Conservation (phyloP, 2,797 vertebrate genomes). For the Netta rufina region DNA sequence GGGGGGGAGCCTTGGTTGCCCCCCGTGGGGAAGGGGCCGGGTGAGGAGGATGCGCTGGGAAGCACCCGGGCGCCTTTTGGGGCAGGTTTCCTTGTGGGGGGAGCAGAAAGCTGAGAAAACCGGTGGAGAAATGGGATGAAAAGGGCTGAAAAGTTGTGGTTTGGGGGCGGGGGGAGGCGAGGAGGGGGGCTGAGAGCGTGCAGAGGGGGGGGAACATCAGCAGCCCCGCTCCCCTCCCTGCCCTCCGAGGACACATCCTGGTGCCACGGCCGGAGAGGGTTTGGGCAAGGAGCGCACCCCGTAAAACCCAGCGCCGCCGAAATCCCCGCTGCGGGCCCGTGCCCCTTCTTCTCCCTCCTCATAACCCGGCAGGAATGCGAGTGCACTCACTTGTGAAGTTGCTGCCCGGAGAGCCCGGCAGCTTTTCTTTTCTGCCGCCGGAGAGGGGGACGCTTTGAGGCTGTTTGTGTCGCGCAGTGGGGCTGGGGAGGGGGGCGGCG, state of each 20-base stretch:
- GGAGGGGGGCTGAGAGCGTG: no score
- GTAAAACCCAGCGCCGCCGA: constrained; percentile 61
- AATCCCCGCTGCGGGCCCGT: constrained; percentile 53
- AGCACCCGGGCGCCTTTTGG: no score
- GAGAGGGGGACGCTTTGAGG: constrained; percentile 64
- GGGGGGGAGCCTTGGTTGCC: neutral
- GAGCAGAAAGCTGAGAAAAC: neutral
- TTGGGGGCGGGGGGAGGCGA: no score
- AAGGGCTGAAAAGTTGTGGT: no score
- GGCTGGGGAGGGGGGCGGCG: neutral
- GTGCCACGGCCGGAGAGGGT: neutral
- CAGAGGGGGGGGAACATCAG: no score
- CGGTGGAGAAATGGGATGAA: no score
- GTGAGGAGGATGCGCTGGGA: neutral
- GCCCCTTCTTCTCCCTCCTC: constrained; percentile 70
- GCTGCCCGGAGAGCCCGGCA: constrained; percentile 64
- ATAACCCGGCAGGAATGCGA: constrained; percentile 67
- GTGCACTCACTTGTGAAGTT: constrained; percentile 74
- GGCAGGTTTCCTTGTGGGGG: no score
- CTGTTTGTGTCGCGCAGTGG: constrained; percentile 59
- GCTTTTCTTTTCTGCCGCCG: constrained; percentile 69
- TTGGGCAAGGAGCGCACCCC: neutral
- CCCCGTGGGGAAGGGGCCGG: neutral
- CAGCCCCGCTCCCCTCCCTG: neutral
- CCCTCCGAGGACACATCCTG: neutral